Evolutionary conservation across 2,113 vertebrate species (phyloP).

Genomic region (Mionectes macconnelli): DNA sequence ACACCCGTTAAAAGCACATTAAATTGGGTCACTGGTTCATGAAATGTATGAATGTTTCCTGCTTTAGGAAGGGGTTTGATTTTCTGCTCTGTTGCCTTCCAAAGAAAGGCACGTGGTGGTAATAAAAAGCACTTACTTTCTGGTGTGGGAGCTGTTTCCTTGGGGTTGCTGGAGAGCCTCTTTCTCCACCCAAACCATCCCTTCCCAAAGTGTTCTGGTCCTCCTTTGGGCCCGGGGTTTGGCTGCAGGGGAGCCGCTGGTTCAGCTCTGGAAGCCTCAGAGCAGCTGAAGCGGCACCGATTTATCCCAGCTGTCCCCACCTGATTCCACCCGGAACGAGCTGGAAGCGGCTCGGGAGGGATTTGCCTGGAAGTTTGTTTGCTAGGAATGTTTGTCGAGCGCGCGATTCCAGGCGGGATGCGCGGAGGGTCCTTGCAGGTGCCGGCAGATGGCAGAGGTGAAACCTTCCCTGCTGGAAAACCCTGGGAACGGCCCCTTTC

Average conservation of each 20-base stretch:
- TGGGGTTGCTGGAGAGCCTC: background rate
- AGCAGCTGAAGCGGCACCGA: fast-evolving
- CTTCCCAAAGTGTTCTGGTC: background rate
- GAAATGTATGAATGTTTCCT: background rate
- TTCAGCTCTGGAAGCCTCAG: fast-evolving
- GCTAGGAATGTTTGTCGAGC: fast-evolving
- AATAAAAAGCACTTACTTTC: background rate
- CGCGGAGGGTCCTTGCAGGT: background rate
- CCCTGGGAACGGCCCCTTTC: background rate
- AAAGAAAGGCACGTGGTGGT: background rate
- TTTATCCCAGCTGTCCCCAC: background rate
- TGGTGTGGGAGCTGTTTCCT: background rate
- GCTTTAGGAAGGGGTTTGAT: background rate
- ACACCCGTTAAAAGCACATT: background rate
- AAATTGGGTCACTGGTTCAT: background rate
- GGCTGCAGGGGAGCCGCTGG: background rate
- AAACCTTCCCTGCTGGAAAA: background rate
- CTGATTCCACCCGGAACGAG: fast-evolving
- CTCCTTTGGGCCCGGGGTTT: background rate
- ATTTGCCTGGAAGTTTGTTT: fast-evolving
- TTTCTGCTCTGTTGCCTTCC: constrained; percentile 24
- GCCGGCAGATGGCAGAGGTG: constrained; percentile 34
- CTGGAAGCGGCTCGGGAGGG: background rate
- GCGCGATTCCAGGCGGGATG: fast-evolving
- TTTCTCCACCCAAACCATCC: background rate